A percentile compares a stretch with the other conserved stretches of the same genome.
These are phyloP conservation scores for Lagorchestes hirsutus DNA, from an alignment of 2,797 vertebrate genomes.

Conservation along the genomic window DNA sequence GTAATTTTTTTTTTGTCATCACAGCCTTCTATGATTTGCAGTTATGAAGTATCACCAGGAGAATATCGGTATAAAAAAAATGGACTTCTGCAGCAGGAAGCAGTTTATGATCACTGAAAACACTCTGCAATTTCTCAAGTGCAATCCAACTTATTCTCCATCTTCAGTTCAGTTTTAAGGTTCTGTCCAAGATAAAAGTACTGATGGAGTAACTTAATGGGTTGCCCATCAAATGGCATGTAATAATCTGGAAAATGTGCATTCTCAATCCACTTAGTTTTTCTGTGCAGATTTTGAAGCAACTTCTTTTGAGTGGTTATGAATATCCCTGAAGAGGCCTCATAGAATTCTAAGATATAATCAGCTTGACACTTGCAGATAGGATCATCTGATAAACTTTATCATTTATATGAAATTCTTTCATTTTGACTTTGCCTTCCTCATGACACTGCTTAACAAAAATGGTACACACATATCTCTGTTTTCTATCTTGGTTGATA, in stretches of 20 bases:
- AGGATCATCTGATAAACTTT: background rate
- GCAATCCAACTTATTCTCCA: background rate
- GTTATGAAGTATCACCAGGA: background rate
- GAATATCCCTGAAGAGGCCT: background rate
- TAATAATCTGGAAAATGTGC: background rate
- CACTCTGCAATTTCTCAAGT: background rate
- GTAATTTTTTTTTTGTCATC: background rate
- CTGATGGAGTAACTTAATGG: background rate
- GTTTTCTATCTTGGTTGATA: background rate
- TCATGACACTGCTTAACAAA: background rate
- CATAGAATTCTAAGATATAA: background rate
- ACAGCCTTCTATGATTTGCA: background rate
- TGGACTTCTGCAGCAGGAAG: background rate
- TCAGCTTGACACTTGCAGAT: background rate
- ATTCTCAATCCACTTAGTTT: background rate
- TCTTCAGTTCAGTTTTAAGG: background rate
- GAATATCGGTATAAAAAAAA: background rate
- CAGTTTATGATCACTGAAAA: background rate
- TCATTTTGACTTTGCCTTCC: background rate
- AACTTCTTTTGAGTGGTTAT: background rate
- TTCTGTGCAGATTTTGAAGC: background rate
- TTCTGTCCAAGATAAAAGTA: background rate
- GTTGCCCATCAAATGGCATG: background rate
- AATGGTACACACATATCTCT: background rate
- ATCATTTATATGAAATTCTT: background rate